Percentiles rank a stretch among this genome's conserved stretches.
Evolutionary conservation across 2,888 invertebrate genomes (phyloP).

Genomic region (Hyles lineata): DNA sequence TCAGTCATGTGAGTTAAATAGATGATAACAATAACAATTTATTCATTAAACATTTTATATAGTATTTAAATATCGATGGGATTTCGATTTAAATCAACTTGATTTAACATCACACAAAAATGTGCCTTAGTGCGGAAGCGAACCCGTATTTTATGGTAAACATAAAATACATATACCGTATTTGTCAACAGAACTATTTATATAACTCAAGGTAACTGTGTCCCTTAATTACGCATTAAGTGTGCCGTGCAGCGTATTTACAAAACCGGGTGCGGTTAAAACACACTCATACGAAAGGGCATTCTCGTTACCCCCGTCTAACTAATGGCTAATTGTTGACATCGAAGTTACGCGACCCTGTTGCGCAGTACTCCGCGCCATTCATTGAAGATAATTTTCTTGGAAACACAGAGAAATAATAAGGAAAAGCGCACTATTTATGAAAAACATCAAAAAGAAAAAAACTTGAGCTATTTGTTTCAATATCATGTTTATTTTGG

Average conservation of each 20-base stretch:
- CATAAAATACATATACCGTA: neutral
- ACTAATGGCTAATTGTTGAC: constrained; percentile 49
- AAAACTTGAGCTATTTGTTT: neutral
- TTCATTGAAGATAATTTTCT: constrained; percentile 9
- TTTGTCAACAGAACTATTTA: neutral
- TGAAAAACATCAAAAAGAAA: constrained; percentile 3
- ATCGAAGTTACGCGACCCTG: constrained; percentile 39
- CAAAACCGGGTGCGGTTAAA: constrained; percentile 42
- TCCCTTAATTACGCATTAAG: constrained; percentile 30
- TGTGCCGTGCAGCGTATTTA: constrained; percentile 43
- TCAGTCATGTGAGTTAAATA: neutral
- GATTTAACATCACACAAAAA: too few species aligned
- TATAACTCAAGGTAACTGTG: neutral
- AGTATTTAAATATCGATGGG: neutral
- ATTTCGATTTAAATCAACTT: neutral
- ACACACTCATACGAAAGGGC: constrained; percentile 45
- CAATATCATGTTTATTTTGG: neutral
- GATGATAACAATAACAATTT: neutral
- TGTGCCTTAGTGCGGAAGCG: too few species aligned
- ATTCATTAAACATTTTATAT: neutral
- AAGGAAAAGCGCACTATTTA: neutral
- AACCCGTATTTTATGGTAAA: neutral
- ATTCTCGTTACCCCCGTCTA: constrained; percentile 48
- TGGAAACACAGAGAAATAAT: neutral
- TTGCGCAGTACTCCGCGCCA: neutral